These are phyloP conservation scores for Macropus fuliginosus DNA, from an alignment of 2,797 vertebrate genomes.

Conservation along the genomic window DNA sequence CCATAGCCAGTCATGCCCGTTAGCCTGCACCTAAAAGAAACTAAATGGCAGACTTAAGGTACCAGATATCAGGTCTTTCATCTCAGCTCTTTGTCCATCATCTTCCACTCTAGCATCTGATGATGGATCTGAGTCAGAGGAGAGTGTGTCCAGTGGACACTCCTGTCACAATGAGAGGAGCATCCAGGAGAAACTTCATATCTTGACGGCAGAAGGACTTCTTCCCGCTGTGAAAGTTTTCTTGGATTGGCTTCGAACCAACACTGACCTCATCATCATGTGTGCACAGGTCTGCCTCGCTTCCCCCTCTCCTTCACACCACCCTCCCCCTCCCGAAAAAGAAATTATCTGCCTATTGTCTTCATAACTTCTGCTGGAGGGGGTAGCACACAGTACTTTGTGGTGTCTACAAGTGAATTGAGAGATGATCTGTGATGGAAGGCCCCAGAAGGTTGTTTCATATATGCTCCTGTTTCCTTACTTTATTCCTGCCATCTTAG, in stretches of 20 bases:
- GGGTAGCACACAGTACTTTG: not conserved
- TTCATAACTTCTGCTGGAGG: not conserved
- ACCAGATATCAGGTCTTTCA: conserved; percentile 2
- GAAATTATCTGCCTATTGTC: not conserved
- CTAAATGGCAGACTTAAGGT: not conserved
- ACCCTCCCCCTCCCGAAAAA: not conserved
- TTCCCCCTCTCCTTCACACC: not conserved
- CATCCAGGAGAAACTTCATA: conserved; percentile 93
- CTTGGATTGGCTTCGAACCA: conserved; percentile 96
- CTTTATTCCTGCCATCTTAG: not conserved
- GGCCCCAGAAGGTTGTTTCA: not conserved
- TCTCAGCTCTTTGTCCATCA: not conserved
- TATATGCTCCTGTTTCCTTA: not conserved
- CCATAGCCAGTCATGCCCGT: not conserved
- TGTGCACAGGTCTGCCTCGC: conserved; percentile 91
- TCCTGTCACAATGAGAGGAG: conserved; percentile 92
- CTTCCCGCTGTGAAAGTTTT: conserved; percentile 96
- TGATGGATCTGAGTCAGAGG: conserved; percentile 92
- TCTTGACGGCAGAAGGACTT: conserved; percentile 92
- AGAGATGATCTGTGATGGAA: not conserved
- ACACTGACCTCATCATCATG: conserved; percentile 97
- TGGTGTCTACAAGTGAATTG: not conserved
- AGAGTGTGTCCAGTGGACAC: conserved; percentile 90
- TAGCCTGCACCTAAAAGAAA: not conserved
- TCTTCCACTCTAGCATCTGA: conserved; percentile 82